These are phyloP conservation scores for Echinometra lucunter DNA, from an alignment of 53 echinoderm and acorn worm species.

Conservation along the genomic window DNA sequence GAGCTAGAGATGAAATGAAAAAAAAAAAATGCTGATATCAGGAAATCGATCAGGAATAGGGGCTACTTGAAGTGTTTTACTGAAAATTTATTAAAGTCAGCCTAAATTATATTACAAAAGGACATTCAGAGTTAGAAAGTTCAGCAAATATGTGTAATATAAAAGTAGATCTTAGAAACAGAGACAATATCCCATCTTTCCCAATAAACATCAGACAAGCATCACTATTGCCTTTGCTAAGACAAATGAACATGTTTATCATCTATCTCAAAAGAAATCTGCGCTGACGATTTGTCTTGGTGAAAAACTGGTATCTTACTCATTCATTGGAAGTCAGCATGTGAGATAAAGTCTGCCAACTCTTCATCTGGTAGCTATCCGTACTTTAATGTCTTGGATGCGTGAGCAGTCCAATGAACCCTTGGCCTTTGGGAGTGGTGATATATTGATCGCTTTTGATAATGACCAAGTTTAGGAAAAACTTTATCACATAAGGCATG, in stretches of 20 bases:
- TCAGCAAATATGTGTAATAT: conserved; percentile 28
- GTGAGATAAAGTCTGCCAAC: too few relatives aligned
- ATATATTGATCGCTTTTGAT: too few relatives aligned
- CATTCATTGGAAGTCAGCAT: too few relatives aligned
- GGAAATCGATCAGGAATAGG: conserved; percentile 13
- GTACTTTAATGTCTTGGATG: not conserved
- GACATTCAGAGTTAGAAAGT: not conserved
- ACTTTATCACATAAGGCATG: too few relatives aligned
- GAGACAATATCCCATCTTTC: not conserved
- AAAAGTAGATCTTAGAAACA: not conserved
- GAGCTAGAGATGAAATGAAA: not conserved
- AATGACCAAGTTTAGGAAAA: too few relatives aligned
- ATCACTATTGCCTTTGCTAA: not conserved
- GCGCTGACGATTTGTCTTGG: too few relatives aligned
- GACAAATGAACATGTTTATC: not conserved
- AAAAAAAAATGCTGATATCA: not conserved
- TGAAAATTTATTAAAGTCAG: not conserved
- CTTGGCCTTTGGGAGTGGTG: too few relatives aligned
- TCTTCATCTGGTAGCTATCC: too few relatives aligned
- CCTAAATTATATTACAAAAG: not conserved
- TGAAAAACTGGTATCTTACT: too few relatives aligned
- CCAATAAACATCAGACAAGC: not conserved
- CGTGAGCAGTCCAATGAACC: not conserved
- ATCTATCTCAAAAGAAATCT: not conserved
- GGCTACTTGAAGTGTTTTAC: not conserved